Conservation (phyloP, 2,797 vertebrate species). For the Poeciliopsis gracilis region DNA sequence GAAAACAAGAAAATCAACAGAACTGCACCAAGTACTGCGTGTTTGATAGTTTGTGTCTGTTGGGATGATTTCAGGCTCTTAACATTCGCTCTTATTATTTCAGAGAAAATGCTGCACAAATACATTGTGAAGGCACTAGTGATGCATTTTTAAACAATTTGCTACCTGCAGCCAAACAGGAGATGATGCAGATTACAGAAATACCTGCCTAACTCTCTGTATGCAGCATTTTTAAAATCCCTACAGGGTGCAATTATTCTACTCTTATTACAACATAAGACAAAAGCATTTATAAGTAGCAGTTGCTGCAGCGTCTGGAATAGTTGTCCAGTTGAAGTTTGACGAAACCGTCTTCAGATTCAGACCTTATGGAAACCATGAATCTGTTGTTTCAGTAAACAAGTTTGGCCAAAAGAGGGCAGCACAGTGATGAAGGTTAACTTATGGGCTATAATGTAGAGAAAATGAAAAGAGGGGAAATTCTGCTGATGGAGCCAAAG, state of each 20-base stretch:
- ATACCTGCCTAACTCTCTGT: not conserved
- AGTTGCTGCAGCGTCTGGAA: not conserved
- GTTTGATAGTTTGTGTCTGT: not conserved
- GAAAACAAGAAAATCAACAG: not conserved
- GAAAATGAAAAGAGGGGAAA: not conserved
- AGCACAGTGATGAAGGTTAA: constrained; percentile 10
- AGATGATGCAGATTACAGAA: constrained; percentile 1
- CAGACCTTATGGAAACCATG: not conserved
- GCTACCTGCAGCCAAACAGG: not conserved
- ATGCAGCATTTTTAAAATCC: not conserved
- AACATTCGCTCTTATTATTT: not conserved
- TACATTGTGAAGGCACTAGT: not conserved
- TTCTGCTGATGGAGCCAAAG: constrained; percentile 16
- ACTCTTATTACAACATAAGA: not conserved
- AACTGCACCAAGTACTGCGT: not conserved
- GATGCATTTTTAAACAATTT: not conserved
- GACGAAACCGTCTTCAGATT: not conserved
- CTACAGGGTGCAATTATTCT: not conserved
- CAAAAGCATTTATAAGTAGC: not conserved
- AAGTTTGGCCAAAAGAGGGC: constrained; percentile 45
- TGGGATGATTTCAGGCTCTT: not conserved
- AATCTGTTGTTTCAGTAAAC: constrained; percentile 13
- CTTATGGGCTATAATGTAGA: not conserved
- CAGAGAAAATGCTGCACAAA: not conserved
- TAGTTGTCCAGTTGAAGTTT: not conserved